These are phyloP conservation scores for Pogonomyrmex barbatus DNA, from an alignment of 1,140 invertebrate species.

Conservation along the genomic window DNA sequence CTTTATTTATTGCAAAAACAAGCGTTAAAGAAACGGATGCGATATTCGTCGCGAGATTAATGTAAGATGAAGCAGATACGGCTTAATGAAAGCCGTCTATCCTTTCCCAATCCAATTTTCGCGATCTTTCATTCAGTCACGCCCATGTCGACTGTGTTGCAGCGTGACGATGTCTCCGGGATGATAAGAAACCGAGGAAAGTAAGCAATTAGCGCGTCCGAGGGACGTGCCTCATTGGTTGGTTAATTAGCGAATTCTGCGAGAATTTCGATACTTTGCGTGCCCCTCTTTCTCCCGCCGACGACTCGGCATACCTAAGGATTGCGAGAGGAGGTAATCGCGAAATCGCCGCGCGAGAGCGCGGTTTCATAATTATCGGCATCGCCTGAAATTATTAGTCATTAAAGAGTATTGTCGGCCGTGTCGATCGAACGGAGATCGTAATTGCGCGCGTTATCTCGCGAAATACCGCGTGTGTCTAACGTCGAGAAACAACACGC, in stretches of 20 bases:
- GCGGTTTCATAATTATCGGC: slow-evolving; percentile 58
- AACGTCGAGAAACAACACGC: slow-evolving; percentile 9
- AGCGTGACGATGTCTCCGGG: slow-evolving; percentile 8
- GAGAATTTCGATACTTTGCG: slow-evolving; percentile 52
- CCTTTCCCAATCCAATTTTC: slow-evolving; percentile 1
- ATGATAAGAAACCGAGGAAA: slow-evolving; percentile 36
- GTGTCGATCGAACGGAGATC: slow-evolving; percentile 26
- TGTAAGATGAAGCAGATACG: background rate
- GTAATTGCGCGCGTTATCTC: slow-evolving; percentile 53
- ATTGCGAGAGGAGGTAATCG: slow-evolving; percentile 40
- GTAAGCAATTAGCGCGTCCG: slow-evolving; percentile 54
- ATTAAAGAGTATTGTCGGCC: slow-evolving; percentile 54
- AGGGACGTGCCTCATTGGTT: slow-evolving; percentile 12
- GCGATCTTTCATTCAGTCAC: slow-evolving; percentile 6
- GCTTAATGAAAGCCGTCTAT: slow-evolving; percentile 23
- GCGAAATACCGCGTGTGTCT: slow-evolving; percentile 17
- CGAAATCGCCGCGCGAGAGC: slow-evolving; percentile 44
- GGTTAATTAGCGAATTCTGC: slow-evolving; percentile 54
- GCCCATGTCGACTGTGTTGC: background rate
- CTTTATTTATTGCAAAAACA: background rate
- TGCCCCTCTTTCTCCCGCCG: background rate
- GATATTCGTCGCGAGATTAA: background rate
- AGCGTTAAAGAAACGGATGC: background rate
- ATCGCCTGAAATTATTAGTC: slow-evolving; percentile 56
- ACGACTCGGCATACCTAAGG: background rate